A percentile compares a stretch with the other conserved stretches of the same genome.
Evolutionary conservation across 1,140 invertebrate genomes (phyloP).

Genomic region (Leptopilina clavipes): DNA sequence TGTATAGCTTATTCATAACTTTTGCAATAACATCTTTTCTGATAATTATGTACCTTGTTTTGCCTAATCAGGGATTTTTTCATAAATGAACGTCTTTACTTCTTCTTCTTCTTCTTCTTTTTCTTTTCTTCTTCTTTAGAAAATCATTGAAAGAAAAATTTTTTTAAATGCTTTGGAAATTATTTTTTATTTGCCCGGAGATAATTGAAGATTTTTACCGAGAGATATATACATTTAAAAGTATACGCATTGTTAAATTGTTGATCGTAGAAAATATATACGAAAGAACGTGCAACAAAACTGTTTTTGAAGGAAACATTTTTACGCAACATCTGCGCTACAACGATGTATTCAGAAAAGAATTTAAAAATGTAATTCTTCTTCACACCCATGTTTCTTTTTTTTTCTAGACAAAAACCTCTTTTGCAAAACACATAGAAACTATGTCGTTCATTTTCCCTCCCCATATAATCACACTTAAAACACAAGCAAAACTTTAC

Average conservation of each 20-base stretch:
- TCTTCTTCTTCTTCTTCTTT: too few species aligned
- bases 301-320: not conserved
- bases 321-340: not conserved
- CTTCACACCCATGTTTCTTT: not conserved
- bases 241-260: too few species aligned
- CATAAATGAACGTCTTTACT: too few species aligned
- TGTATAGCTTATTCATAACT: not conserved
- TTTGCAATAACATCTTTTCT: not conserved
- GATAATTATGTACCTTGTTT: not conserved
- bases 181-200: not conserved
- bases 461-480: slow-evolving; percentile 22
- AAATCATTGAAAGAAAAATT: not conserved
- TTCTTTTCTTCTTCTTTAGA: not conserved
- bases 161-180: not conserved
- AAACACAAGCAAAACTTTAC: too few species aligned
- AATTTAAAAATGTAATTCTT: not conserved
- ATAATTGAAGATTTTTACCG: too few species aligned
- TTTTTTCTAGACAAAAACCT: slow-evolving; percentile 8
- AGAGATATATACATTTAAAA: too few species aligned
- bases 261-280: not conserved
- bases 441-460: slow-evolving; percentile 30
- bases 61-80: not conserved
- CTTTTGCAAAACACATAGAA: slow-evolving; percentile 17
- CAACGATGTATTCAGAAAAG: not conserved
- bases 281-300: not conserved